Evolutionary conservation across 2,797 vertebrate species (phyloP), one percentile per base, ranked within the genome.

Genomic region (Leptatherina wallacei): DNA sequence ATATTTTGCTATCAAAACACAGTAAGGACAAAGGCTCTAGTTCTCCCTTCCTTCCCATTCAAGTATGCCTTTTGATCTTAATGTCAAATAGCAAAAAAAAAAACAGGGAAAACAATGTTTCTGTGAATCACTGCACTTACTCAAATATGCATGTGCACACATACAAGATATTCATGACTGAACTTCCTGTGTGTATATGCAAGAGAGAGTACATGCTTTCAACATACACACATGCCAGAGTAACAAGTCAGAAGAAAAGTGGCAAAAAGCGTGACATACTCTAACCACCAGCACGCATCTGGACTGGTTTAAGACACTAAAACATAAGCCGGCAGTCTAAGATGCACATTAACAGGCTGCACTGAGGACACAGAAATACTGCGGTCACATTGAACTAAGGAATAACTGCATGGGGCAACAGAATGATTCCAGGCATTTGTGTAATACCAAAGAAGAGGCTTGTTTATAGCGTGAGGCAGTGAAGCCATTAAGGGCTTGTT

Each of bases 201-300:
- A 49, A 36, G 35, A 57, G 42, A 27, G 30, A 61, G 61, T 47
- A 57, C 59, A 73, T 66, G 56, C 33, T 30, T 74, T 58, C 64
- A 83, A 81, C 75, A 76, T 22, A 69, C 64, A 65, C 69, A 66
- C 82, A 83, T 85, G 82, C 83, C 84, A 82, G 63, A 86, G 77
- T 49, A 80, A 75, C 64, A 30, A 86, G 80, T 87, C 82, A 90
- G 82, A 87, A 80, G 81, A 88, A 85, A 76, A 80, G 81, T 81
- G 76, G 81, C 64, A 29, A 74, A 69, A 44, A 74, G 51, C 70
- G 52, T 11, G 66, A 83, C 55, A 56, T 55, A 33, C 8, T 49
- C 14, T 35, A 80, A 85, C 76, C 84, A 72, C 42, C 38, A 52
- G 67, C 27, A 38, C 56, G 82, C 85, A 91, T 87, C 88, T 89